A percentile compares a stretch with the other conserved stretches of the same genome.
Evolutionary conservation across 1,140 invertebrate genomes (phyloP).

Genomic region (Helicoverpa armigera): DNA sequence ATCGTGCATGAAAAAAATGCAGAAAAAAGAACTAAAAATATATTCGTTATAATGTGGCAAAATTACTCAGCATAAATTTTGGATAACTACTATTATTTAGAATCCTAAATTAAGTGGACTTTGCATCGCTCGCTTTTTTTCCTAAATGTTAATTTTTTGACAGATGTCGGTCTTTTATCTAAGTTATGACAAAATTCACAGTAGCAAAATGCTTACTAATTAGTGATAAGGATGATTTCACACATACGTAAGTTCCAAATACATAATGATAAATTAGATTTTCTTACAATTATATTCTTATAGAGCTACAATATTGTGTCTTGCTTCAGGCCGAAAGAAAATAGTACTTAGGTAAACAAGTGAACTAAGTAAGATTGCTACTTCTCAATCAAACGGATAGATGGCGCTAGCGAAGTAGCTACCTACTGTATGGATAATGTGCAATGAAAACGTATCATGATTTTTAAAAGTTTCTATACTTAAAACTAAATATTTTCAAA

Average conservation of each 20-base stretch:
- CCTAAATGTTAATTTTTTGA: neutral
- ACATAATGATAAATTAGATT: too few species aligned
- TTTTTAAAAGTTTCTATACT: neutral
- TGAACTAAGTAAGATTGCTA: neutral
- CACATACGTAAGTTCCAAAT: too few species aligned
- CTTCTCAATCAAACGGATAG: neutral
- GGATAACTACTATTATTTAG: neutral
- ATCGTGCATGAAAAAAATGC: neutral
- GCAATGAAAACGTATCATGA: neutral
- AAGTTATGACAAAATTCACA: conserved; percentile 14
- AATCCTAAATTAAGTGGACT: neutral
- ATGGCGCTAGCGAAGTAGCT: neutral
- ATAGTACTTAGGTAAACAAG: neutral
- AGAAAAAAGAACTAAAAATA: too few species aligned
- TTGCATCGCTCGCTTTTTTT: neutral
- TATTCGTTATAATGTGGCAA: too few species aligned
- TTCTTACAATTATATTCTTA: too few species aligned
- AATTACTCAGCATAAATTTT: neutral
- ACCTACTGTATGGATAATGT: too few species aligned
- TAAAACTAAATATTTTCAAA: too few species aligned
- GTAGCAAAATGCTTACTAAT: conserved; percentile 18
- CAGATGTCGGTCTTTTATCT: conserved; percentile 22
- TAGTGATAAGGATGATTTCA: neutral
- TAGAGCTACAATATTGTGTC: too few species aligned
- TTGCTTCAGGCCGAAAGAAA: too few species aligned